Evolutionary conservation across 2,797 vertebrate species (phyloP), one percentile per base, ranked within the genome.

Genomic region (Poecilia picta): DNA sequence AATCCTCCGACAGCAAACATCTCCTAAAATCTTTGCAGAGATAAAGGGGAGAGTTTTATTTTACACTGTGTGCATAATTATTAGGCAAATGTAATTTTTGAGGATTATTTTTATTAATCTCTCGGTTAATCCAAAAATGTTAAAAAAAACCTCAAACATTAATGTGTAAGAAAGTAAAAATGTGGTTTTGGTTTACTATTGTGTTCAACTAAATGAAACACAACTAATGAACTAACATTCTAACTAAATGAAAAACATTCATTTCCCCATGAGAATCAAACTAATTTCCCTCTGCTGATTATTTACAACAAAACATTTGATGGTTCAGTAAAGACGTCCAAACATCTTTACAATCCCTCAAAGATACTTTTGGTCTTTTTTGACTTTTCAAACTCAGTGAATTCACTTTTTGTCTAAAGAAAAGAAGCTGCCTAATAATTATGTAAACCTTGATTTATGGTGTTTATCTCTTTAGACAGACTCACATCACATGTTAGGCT

Each of bases 1-100:
- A 73, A 81, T 83, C 74, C 76, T 78, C 36, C 76, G 72, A 23
- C 5, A 5, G 73, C 73, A 83, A 82, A 43, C 81, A 72, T 75
- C 82, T 85, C 87, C 78, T 85, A 74, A 79, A 83, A 66, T 53
- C 20, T 70, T n/a, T 43, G 12, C 41, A n/a, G 36, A 39, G 23
- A 41, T 28, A 45, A 71, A 71, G 25, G 25, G 41, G 13, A 45
- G 5, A 28, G 13, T 12, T 71, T 71, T 3, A 16, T 71, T 82
- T 78, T 46, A 79, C 53, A 55, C 53, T n/a, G 53, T n/a, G 53
- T n/a, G 53, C 53, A 12, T n/a, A 55, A 55, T 55, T 55, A n/a
- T 55, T 55, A 11, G 51, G 51, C 51, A 55, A 55, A n/a, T 55
- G 8, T 11, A 1, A n/a, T 11, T 55, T 55, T 55, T 11, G 51